These are phyloP conservation scores for Phalera bucephala DNA, from an alignment of 2,888 invertebrate species.

Conservation along the genomic window DNA sequence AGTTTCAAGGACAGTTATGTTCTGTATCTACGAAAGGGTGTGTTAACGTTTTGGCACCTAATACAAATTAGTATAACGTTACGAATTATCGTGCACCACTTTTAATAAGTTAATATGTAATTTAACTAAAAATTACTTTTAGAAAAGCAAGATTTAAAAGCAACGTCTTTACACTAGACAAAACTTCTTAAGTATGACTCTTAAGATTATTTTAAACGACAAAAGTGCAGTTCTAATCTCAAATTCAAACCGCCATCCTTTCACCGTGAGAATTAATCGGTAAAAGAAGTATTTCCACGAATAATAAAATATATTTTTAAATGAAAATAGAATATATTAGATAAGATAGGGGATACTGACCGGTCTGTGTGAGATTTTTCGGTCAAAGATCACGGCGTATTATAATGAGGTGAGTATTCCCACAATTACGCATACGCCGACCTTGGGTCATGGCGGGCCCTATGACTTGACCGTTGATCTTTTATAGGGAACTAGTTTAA, in stretches of 20 bases:
- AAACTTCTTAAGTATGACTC: neutral
- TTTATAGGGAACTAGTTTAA: conserved; percentile 34
- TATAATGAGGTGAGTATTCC: conserved; percentile 45
- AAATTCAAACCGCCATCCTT: conserved; percentile 19
- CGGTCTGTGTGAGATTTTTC: conserved; percentile 59
- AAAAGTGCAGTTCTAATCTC: too few species aligned
- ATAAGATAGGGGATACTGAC: conserved; percentile 44
- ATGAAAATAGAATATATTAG: conserved; percentile 61
- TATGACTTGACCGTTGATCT: conserved; percentile 72
- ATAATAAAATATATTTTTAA: conserved; percentile 36
- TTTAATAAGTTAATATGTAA: too few species aligned
- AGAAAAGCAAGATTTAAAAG: too few species aligned
- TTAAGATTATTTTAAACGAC: too few species aligned
- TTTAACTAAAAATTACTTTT: too few species aligned
- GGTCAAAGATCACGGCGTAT: conserved; percentile 58
- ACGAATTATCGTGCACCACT: too few species aligned
- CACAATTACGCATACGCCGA: conserved; percentile 61
- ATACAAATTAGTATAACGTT: too few species aligned
- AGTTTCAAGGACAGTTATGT: too few species aligned
- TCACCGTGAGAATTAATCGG: conserved; percentile 38
- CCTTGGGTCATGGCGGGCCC: conserved; percentile 51
- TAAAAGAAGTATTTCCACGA: conserved; percentile 45
- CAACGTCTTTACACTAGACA: neutral
- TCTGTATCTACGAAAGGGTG: too few species aligned
- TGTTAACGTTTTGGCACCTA: too few species aligned